These are phyloP conservation scores for Sylvia borin DNA, from an alignment of 2,797 vertebrate species.

Conservation along the genomic window DNA sequence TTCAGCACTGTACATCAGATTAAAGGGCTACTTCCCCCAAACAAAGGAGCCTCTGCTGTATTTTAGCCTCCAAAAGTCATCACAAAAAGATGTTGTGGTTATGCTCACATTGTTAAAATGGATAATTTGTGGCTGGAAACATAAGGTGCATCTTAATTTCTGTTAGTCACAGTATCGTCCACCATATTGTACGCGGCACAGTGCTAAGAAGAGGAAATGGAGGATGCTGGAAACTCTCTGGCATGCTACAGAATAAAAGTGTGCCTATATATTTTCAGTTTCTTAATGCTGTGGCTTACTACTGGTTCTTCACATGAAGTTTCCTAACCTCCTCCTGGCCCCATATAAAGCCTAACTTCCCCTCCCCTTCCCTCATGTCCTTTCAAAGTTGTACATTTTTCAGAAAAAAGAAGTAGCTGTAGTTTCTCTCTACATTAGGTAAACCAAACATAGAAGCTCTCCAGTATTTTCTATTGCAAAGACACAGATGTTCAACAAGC, in stretches of 20 bases:
- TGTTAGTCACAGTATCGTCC: background rate
- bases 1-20: background rate
- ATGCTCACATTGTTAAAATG: background rate
- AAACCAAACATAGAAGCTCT: background rate
- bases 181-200: background rate
- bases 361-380: background rate
- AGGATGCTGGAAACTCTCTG: background rate
- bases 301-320: background rate
- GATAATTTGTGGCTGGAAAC: background rate
- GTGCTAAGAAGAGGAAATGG: background rate
- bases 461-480: background rate
- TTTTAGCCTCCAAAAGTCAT: background rate
- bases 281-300: background rate
- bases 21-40: background rate
- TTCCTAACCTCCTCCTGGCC: background rate
- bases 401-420: conserved; percentile 25
- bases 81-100: background rate
- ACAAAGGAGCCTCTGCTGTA: background rate
- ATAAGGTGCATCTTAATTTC: background rate
- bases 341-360: background rate
- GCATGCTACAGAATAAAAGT: background rate
- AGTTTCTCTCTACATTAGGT: conserved; percentile 7
- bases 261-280: background rate
- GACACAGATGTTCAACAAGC: background rate
- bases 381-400: background rate